Base-by-base conservation (phyloP, 2,113 vertebrate species). In the Spheniscus mendiculus region DNA sequence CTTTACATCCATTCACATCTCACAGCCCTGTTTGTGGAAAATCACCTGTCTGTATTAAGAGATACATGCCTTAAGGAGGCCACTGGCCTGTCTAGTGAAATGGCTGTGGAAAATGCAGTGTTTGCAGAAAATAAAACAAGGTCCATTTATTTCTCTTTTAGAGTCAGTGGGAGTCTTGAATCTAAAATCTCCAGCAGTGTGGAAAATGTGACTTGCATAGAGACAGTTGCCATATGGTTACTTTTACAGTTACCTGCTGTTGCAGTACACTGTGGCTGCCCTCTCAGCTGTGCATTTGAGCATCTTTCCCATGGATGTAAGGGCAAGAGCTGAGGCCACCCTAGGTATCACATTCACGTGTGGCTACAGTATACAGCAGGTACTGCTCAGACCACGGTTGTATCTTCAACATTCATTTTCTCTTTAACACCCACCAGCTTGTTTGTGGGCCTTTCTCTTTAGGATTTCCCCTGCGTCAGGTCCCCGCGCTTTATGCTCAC, bases 171-270 rank as follows among this genome's bases (percentile, higher is more conserved):
- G 87, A 94, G 84, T 87, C 90, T 77, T 69, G 82, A 79, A 88
- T 88, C 87, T 94, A 93, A 95, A 95, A 92, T 70, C 74, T 67
- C 84, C 82, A 95, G 70, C 95, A 73, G 87, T 8, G 96, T 62
- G 65, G 93, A 87, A 96, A 97, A 95, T 96, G 82, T 80, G 87
- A 90, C 92, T 95, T 88, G 87, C 87, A 86, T 53, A 69, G 84
- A 90, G 87, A 77, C 44, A 30, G 84, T 53, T 77, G 62, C 49
- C 74, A 65, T 86, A 90, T 22, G 87, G 90, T 88, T 94, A 29
- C 53, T 47, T 79, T 73, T 76, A 23, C 61, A 40, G 89, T 94
- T 91, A 93, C 77, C 89, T 93, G 87, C 67, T 67, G 27, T 18
- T 72, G 16, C 66, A 49, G 25, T 5, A 26, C 4, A 6, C 90